Base-by-base conservation (phyloP, 2,113 vertebrate genomes). In the Ophiodon elongatus region DNA sequence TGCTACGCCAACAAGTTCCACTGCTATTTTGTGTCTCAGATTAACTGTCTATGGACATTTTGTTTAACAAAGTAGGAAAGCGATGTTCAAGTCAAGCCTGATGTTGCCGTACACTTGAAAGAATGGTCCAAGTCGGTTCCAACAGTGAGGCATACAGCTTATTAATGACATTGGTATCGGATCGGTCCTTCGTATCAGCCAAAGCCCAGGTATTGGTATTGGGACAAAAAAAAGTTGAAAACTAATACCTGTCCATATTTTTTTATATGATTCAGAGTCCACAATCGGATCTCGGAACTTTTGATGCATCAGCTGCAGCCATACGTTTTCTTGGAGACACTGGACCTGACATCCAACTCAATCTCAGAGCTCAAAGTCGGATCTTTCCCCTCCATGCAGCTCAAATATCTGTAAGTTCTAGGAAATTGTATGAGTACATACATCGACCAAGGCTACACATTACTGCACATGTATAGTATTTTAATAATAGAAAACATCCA, bases 321-420 rank as follows among this genome's bases (percentile, higher is more conserved):
- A 0, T 96, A 91, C 35, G 37, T 89, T 60, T 93, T 88, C 31
- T 76, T 96, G 66, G 95, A 95, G 84, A 89, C 85, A 9, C 85
- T 95, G 79, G 95, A 95, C 68, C 92, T 95, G 47, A 94, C 94
- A 8, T 95, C 95, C 25, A 95, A 95, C 79, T 95, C 89, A 0
- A 92, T 95, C 84, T 92, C 92, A 9, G 94, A 94, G 76, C 85
- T 96, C 13, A 94, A 76, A 87, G 93, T 88, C 43, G 94, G 94
- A 85, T 93, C 92, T 1, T 95, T 96, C 57, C 94, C 95, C 11
- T 89, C 82, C 68, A 93, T 95, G 92, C 94, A 92, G 85, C 88
- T 96, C 25, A 95, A 95, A 89, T 95, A 95, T 85, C 85, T 96
- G 95, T 95, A 83, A 85, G 91, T 79, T 19, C 6, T 33, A 39